Conservation (phyloP, 2,113 vertebrate species). For the Percina caprodes region DNA sequence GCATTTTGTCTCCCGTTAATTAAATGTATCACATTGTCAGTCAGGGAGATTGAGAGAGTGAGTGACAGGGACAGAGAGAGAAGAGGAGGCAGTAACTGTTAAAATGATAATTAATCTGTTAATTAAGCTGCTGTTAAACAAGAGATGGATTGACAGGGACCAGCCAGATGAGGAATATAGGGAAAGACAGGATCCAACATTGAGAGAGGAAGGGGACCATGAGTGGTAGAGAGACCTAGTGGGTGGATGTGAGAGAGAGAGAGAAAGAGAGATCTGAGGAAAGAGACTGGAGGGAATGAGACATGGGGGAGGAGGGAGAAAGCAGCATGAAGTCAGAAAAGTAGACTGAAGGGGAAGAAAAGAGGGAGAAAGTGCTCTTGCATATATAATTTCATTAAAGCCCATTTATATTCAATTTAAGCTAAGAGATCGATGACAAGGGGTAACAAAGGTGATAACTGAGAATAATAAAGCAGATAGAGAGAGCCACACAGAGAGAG, state of each 20-base stretch:
- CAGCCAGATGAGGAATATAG: not conserved
- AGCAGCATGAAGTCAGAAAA: slow-evolving; percentile 38
- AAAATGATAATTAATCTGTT: slow-evolving; percentile 44
- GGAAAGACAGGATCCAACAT: slow-evolving; percentile 14
- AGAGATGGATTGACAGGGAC: slow-evolving; percentile 40
- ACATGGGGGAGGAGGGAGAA: slow-evolving; percentile 3
- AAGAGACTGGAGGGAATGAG: not conserved
- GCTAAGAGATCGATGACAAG: not conserved
- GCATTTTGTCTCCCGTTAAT: slow-evolving; percentile 36
- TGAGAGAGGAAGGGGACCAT: slow-evolving; percentile 8
- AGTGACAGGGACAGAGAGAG: not conserved
- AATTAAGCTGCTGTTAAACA: slow-evolving; percentile 35
- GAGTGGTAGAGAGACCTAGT: slow-evolving; percentile 47
- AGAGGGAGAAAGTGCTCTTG: not conserved
- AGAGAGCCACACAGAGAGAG: not conserved
- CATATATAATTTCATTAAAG: slow-evolving; percentile 15
- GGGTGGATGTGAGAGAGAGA: slow-evolving; percentile 37
- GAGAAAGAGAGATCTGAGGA: not conserved
- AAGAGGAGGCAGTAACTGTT: slow-evolving; percentile 4
- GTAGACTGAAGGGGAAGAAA: slow-evolving; percentile 18
- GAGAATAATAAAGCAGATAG: slow-evolving; percentile 32
- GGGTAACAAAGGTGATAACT: slow-evolving; percentile 32
- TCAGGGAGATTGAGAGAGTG: slow-evolving; percentile 25
- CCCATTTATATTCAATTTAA: slow-evolving; percentile 40
- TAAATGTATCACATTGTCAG: slow-evolving; percentile 51